Conservation (phyloP, 2,113 vertebrate genomes). For the Penelope pileata region DNA sequence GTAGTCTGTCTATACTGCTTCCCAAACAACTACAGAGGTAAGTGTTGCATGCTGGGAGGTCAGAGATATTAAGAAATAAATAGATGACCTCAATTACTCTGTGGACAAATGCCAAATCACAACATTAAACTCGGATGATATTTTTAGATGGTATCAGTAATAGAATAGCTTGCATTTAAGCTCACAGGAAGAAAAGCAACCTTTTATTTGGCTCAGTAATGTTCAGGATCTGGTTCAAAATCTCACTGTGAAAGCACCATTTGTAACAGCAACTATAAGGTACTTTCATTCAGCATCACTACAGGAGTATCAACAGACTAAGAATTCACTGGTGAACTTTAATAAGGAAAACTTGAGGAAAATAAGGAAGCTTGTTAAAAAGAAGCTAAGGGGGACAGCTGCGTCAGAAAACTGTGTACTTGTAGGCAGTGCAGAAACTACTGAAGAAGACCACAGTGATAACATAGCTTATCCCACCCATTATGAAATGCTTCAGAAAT, state of each 20-base stretch:
- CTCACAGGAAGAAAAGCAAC: background rate
- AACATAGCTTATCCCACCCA: background rate
- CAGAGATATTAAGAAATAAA: background rate
- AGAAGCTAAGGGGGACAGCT: background rate
- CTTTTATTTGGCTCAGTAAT: background rate
- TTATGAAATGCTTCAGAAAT: background rate
- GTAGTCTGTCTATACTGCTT: background rate
- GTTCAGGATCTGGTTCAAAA: background rate
- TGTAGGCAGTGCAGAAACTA: background rate
- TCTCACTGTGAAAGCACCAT: background rate
- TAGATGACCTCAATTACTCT: background rate
- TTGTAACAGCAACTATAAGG: background rate
- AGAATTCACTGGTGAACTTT: background rate
- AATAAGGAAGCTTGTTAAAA: background rate
- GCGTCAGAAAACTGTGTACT: background rate
- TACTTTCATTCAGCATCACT: background rate
- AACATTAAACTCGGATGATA: background rate
- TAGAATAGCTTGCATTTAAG: background rate
- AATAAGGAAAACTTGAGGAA: background rate
- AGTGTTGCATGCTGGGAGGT: background rate
- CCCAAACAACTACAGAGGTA: background rate
- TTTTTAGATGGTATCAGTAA: background rate
- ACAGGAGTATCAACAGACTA: accelerated
- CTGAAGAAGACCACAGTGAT: background rate
- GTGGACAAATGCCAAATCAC: background rate